Conservation (phyloP, 2,113 vertebrate genomes). For the Dermatemys mawii region DNA sequence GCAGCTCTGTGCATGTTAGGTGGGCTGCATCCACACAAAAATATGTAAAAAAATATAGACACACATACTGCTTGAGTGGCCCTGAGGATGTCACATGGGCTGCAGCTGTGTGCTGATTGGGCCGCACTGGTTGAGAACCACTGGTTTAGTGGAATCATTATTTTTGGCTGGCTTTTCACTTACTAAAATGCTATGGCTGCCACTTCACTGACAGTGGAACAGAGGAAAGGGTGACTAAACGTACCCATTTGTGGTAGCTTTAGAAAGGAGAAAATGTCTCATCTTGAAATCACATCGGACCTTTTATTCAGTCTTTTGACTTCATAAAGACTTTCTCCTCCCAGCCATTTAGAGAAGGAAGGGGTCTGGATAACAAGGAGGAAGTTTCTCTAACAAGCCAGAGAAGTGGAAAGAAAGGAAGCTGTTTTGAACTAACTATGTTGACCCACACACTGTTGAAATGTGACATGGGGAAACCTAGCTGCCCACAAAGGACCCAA, state of each 20-base stretch:
- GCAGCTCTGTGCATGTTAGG: no score
- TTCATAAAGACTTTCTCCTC: background rate
- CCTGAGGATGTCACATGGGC: no score
- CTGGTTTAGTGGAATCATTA: background rate
- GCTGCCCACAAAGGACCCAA: background rate
- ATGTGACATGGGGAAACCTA: background rate
- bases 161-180: background rate
- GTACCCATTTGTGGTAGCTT: background rate
- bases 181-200: background rate
- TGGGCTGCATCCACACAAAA: no score
- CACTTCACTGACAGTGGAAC: background rate
- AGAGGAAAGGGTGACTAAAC: background rate
- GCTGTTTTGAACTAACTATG: background rate
- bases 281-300: background rate
- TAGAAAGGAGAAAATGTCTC: background rate
- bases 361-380: background rate
- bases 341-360: background rate
- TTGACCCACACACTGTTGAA: background rate
- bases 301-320: background rate
- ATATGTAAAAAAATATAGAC: no score
- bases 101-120: no score
- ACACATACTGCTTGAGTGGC: no score
- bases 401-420: background rate
- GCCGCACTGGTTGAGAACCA: no score
- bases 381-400: background rate